Conservation (phyloP, 2,888 invertebrate species). For the Protophormia terraenovae region DNA sequence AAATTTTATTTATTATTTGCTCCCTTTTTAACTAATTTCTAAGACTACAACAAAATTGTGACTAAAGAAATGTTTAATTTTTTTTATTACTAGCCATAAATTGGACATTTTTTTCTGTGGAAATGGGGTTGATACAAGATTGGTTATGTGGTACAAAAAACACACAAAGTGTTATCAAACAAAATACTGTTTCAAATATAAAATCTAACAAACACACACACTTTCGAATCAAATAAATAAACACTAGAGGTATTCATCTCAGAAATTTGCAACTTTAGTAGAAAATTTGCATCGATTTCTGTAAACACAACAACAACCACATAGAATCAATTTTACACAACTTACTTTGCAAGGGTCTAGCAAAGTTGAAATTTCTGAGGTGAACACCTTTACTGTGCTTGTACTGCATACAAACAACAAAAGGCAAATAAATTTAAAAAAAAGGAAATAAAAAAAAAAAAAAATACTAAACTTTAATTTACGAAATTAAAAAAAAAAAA, state of each 20-base stretch:
- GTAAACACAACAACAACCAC: too few species aligned
- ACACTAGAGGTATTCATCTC: too few species aligned
- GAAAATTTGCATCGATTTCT: too few species aligned
- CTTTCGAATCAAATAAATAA: background rate
- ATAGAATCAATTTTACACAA: too few species aligned
- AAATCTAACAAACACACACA: background rate
- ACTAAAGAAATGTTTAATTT: too few species aligned
- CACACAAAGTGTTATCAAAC: background rate
- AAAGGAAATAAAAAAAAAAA: constrained; percentile 3
- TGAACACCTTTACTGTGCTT: too few species aligned
- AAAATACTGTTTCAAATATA: constrained; percentile 6
- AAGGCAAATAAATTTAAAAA: background rate
- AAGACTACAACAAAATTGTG: too few species aligned
- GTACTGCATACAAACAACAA: background rate
- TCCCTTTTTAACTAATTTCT: too few species aligned
- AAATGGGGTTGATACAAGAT: background rate
- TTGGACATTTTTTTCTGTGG: background rate
- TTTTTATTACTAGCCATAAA: background rate
- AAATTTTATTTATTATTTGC: too few species aligned
- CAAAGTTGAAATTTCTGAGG: too few species aligned
- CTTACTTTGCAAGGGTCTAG: too few species aligned
- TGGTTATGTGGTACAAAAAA: background rate
- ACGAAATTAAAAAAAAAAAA: constrained; percentile 40
- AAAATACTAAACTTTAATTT: constrained; percentile 24
- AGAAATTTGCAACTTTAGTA: too few species aligned